A percentile compares a stretch with the other conserved stretches of the same genome.
Evolutionary conservation across 53 echinoderm and acorn worm species (phyloP).

Genomic region (Holothuria leucospilota): DNA sequence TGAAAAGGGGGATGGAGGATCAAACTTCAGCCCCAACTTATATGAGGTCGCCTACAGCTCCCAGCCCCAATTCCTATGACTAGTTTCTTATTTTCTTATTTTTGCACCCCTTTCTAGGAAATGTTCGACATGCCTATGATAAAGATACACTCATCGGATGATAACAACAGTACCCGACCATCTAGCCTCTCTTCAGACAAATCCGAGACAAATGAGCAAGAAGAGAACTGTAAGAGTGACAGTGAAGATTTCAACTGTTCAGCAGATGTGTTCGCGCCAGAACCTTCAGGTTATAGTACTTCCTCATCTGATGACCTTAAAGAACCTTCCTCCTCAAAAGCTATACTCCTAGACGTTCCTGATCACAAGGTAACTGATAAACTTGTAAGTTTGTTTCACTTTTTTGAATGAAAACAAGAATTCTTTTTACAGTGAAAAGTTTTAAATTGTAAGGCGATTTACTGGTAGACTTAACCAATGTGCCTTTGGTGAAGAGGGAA

Average conservation of each 20-base stretch:
- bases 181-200: conserved; percentile 37
- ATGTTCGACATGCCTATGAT: conserved; percentile 98
- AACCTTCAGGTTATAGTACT: conserved; percentile 29
- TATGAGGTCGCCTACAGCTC: too few species aligned
- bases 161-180: conserved; percentile 11
- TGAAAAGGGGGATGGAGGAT: too few species aligned
- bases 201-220: conserved; percentile 15
- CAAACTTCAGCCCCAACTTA: too few species aligned
- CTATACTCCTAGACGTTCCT: conserved; percentile 26
- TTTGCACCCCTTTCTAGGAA: conserved; percentile 50
- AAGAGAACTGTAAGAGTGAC: neutral
- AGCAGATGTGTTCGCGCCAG: neutral
- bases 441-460: too few species aligned
- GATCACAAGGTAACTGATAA: conserved; percentile 24
- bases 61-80: too few species aligned
- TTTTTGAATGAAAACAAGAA: too few species aligned
- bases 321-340: conserved; percentile 1
- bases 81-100: neutral
- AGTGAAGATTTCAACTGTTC: conserved; percentile 4
- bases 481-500: too few species aligned
- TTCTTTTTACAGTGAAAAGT: too few species aligned
- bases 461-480: too few species aligned
- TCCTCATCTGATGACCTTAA: conserved; percentile 40
- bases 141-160: conserved; percentile 68
- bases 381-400: too few species aligned